Evolutionary conservation across 2,888 invertebrate species (phyloP), one percentile per base, ranked within the genome.

Genomic region (Epicampocera succincta): DNA sequence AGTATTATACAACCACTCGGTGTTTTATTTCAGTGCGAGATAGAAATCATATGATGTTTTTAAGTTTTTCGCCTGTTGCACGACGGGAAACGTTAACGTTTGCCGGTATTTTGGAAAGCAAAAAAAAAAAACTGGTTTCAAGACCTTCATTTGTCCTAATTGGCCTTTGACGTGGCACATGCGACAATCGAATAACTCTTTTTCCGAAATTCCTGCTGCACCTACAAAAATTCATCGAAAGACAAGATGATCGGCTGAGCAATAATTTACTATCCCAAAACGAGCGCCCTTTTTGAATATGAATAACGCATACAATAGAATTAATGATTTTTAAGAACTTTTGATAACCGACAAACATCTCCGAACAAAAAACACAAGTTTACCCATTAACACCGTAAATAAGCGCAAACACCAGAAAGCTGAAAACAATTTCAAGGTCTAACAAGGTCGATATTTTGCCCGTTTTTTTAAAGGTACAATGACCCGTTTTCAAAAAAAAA

Each of bases 391-490:
- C 80, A 77, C 73, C 65, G 54, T 50, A 76, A 78, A 50, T 38
- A 75, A 69, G 40, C 12, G 15, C 52, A 38, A 65, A 44, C 83
- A 79, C 68, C 11, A 29, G 46, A 81, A 63, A 25, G 50, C 29
- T 42, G 15, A 33, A 63, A 11, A 69, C 73, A 50, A 75, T 74
- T 85, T 88, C 89, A 90, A 90, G 90, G 90, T 89, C 89, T 86
- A 80, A 68, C 89, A 89, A 90, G 90, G 90, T 89, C 89, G 87
- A 84, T 83, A 85, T 83, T 85, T 86, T 83, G 80, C 81, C 85
- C 84, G 84, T 84, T 85, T 85, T 84, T 79, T 69, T 69, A 76
- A 76, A 85, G 84, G 90, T 89, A 86, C 90, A 87, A 86, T 90
- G 90, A 90, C 88, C 90, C 86, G 88, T 86, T 86, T 87, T 85